These are phyloP conservation scores for Cheumatopsyche charites DNA, from an alignment of 1,140 invertebrate species.

Conservation along the genomic window DNA sequence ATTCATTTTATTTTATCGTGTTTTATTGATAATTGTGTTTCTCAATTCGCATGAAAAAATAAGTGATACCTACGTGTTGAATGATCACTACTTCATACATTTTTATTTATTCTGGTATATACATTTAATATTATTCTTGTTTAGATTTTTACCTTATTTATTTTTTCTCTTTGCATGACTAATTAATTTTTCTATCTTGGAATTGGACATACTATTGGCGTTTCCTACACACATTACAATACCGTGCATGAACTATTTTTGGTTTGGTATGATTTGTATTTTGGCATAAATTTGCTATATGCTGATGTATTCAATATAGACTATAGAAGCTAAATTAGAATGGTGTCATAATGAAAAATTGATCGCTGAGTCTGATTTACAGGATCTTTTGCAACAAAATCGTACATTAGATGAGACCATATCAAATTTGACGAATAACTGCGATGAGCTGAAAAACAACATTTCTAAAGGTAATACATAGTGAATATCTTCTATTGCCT, in stretches of 20 bases:
- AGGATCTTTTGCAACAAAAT: constrained; percentile 70
- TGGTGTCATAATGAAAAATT: constrained; percentile 64
- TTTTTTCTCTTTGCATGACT: constrained; percentile 33
- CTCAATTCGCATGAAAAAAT: too few species aligned
- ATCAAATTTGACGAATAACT: constrained; percentile 56
- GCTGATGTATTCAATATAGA: constrained; percentile 48
- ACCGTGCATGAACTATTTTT: neutral
- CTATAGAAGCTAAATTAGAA: constrained; percentile 54
- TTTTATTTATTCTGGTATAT: too few species aligned
- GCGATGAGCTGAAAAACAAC: constrained; percentile 53
- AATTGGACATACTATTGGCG: constrained; percentile 1
- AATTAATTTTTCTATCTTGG: constrained; percentile 9
- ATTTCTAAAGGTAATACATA: constrained; percentile 55
- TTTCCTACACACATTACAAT: too few species aligned
- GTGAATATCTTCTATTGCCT: too few species aligned
- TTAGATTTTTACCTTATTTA: neutral
- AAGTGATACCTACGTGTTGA: too few species aligned
- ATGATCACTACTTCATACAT: too few species aligned
- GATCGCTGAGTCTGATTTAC: constrained; percentile 68
- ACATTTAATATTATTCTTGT: neutral
- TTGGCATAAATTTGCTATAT: neutral
- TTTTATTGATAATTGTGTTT: too few species aligned
- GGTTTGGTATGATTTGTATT: constrained; percentile 26
- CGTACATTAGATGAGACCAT: constrained; percentile 67
- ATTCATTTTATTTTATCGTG: too few species aligned